phyloP scores from a whole-genome alignment of 2,797 vertebrate species.

The Epinephelus awoara region DNA sequence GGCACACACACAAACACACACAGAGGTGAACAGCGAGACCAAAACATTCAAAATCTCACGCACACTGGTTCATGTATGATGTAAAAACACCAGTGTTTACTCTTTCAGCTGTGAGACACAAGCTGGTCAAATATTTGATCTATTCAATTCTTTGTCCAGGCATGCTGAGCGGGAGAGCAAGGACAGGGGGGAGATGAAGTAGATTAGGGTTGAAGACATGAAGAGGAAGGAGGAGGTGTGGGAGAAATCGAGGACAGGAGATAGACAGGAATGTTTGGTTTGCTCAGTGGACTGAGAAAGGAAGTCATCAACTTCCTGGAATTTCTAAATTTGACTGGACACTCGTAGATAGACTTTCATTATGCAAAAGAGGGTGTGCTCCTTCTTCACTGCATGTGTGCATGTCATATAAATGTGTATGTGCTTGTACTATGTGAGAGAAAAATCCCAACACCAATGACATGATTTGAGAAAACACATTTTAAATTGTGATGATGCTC shows the following conservation, averaged over 20 bases:
- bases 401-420: conserved; percentile 36
- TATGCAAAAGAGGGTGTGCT: conserved; percentile 48
- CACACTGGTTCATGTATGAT: conserved; percentile 25
- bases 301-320: conserved; percentile 78
- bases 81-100: conserved; percentile 28
- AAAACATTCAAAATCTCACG: conserved; percentile 33
- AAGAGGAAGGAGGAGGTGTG: conserved; percentile 42
- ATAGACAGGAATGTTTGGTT: conserved; percentile 68
- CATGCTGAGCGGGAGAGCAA: conserved; percentile 16
- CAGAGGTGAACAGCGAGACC: conserved; percentile 22
- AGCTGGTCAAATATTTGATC: conserved; percentile 61
- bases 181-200: conserved; percentile 8
- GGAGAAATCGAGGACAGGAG: conserved; percentile 63
- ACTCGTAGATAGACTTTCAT: conserved; percentile 62
- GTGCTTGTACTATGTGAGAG: not conserved
- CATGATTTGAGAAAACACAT: conserved; percentile 31
- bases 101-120: conserved; percentile 35
- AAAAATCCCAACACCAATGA: conserved; percentile 15
- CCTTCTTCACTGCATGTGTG: conserved; percentile 19
- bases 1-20: conserved; percentile 36
- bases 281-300: conserved; percentile 63
- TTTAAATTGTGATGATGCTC: conserved; percentile 18
- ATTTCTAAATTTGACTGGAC: conserved; percentile 68
- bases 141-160: conserved; percentile 23
- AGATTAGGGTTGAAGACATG: conserved; percentile 28